Percentiles rank a stretch among this genome's conserved stretches.
Evolutionary conservation across 2,113 vertebrate species (phyloP).

Genomic region (Peromyscus californicus): DNA sequence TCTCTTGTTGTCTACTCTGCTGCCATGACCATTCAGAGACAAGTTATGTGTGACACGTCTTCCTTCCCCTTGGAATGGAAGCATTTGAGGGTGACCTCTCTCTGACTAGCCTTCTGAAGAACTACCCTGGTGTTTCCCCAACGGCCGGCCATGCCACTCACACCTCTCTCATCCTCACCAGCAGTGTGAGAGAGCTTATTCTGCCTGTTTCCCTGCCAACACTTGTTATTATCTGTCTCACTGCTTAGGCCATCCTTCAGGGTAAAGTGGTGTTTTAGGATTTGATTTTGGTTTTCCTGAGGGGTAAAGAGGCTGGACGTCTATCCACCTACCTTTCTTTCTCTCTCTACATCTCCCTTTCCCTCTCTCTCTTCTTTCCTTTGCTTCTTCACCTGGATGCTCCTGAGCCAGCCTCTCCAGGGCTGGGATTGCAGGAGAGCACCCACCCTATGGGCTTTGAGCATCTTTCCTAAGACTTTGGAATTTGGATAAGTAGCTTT

Average conservation of each 20-base stretch:
- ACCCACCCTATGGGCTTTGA: background rate
- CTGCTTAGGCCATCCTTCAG: background rate
- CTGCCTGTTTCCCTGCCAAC: background rate
- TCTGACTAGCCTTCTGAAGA: background rate
- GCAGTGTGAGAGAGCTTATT: background rate
- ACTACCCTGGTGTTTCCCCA: background rate
- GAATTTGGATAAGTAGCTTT: background rate
- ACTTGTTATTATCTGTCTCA: background rate
- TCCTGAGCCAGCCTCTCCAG: background rate
- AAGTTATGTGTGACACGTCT: background rate
- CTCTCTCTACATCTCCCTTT: too few species aligned
- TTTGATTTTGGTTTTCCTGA: background rate
- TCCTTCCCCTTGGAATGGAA: background rate
- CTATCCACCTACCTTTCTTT: rapidly evolving
- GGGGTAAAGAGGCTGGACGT: too few species aligned
- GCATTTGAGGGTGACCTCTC: background rate
- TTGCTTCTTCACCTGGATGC: background rate
- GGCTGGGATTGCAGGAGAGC: too few species aligned
- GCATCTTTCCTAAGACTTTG: background rate
- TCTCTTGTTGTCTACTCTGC: background rate
- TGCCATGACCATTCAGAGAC: background rate
- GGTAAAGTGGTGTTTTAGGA: background rate
- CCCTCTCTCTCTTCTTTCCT: too few species aligned
- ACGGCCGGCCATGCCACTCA: background rate
- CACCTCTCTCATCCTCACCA: background rate